These are phyloP conservation scores for Serrognathus titanus DNA, from an alignment of 2,888 invertebrate species.

Conservation along the genomic window DNA sequence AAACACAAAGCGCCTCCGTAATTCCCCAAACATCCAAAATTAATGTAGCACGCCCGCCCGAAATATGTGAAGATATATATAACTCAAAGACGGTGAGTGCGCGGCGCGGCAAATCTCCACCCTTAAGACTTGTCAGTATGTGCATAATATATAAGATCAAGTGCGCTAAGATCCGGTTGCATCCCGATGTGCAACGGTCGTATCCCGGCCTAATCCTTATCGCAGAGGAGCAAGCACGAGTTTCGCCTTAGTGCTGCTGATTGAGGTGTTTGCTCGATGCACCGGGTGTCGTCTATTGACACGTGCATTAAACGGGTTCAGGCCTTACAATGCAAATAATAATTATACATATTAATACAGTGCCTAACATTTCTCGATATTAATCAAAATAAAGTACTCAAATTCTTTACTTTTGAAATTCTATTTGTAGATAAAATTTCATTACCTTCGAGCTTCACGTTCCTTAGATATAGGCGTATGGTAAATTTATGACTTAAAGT, in stretches of 20 bases:
- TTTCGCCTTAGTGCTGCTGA: slow-evolving; percentile 23
- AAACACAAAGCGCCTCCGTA: too few species aligned
- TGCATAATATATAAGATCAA: slow-evolving; percentile 11
- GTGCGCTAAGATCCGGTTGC: slow-evolving; percentile 8
- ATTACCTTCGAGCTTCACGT: too few species aligned
- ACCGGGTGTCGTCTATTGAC: slow-evolving; percentile 11
- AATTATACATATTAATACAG: slow-evolving; percentile 2
- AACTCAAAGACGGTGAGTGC: background rate
- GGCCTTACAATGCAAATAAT: slow-evolving; percentile 17
- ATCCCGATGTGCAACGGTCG: slow-evolving; percentile 15
- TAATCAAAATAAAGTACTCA: too few species aligned
- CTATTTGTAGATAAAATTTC: too few species aligned
- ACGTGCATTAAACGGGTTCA: slow-evolving; percentile 19
- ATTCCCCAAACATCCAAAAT: too few species aligned
- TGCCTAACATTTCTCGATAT: too few species aligned
- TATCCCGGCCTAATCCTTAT: slow-evolving; percentile 22
- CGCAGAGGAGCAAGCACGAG: slow-evolving; percentile 22
- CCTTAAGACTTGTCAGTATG: slow-evolving; percentile 2
- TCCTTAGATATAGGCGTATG: too few species aligned
- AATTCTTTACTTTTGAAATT: too few species aligned
- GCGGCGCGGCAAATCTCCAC: background rate
- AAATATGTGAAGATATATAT: background rate
- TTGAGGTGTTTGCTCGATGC: slow-evolving; percentile 27
- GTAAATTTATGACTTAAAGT: too few species aligned
- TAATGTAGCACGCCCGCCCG: too few species aligned